Percentiles rank a stretch among this genome's conserved stretches.
Evolutionary conservation across 30 jellyfish, hydroid and myxozoan genomes (phyloP).

Genomic region (Aurelia aurita): DNA sequence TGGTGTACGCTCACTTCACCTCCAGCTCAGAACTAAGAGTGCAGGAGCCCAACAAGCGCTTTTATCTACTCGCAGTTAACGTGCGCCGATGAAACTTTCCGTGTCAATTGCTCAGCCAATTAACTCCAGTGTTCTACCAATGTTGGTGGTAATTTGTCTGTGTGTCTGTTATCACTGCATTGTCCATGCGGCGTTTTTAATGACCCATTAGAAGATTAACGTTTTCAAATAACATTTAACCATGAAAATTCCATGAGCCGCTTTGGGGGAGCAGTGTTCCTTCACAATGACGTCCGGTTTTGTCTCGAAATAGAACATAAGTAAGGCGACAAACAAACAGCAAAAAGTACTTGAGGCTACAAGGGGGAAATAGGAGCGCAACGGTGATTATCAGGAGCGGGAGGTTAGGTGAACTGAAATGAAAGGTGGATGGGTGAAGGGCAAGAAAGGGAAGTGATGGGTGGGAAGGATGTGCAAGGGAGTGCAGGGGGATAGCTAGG

Average conservation of each 20-base stretch:
- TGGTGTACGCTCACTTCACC: not conserved
- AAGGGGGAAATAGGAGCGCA: too few relatives aligned
- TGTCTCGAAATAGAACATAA: too few relatives aligned
- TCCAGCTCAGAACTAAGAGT: slow-evolving; percentile 16
- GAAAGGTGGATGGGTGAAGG: too few relatives aligned
- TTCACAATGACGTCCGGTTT: too few relatives aligned
- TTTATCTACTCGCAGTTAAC: slow-evolving; percentile 33
- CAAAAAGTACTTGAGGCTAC: too few relatives aligned
- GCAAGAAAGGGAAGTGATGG: too few relatives aligned
- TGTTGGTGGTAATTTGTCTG: slow-evolving; percentile 68
- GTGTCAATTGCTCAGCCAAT: slow-evolving; percentile 93
- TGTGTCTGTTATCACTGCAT: slow-evolving; percentile 60
- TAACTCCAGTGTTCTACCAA: slow-evolving; percentile 65
- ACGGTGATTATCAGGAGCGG: too few relatives aligned
- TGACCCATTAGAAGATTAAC: slow-evolving; percentile 83
- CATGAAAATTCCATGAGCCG: slow-evolving; percentile 42
- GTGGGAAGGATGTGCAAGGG: too few relatives aligned
- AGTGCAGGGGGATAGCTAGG: too few relatives aligned
- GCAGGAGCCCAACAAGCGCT: slow-evolving; percentile 16
- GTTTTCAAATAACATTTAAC: slow-evolving; percentile 63
- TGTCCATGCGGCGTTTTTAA: slow-evolving; percentile 84
- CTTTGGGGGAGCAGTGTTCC: not conserved
- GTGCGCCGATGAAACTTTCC: slow-evolving; percentile 37
- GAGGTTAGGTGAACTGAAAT: too few relatives aligned
- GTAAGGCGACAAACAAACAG: too few relatives aligned